Evolutionary conservation across 2,888 invertebrate genomes (phyloP).

Genomic region (Prenolepis imparis): DNA sequence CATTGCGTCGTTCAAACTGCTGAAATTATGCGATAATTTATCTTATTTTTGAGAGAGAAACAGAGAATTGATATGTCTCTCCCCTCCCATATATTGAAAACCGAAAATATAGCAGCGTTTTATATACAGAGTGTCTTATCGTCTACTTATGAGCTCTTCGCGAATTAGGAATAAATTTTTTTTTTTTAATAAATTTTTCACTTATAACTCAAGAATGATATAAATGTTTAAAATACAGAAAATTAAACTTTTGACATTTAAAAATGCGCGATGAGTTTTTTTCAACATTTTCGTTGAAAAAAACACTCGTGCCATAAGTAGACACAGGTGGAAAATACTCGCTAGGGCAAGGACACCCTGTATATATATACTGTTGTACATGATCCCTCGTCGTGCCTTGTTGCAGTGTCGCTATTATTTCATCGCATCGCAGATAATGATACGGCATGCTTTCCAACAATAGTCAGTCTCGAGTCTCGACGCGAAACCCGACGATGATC

Average conservation of each 20-base stretch:
- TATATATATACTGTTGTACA: neutral
- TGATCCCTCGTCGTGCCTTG: conserved; percentile 19
- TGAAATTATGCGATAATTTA: conserved; percentile 36
- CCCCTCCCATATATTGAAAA: conserved; percentile 6
- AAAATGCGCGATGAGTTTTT: neutral
- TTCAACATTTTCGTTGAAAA: neutral
- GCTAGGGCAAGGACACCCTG: neutral
- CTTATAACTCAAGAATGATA: neutral
- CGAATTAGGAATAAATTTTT: neutral
- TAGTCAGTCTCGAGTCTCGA: neutral
- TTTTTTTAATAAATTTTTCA: neutral
- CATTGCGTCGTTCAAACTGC: neutral
- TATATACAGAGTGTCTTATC: conserved; percentile 1
- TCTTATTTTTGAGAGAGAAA: conserved; percentile 25
- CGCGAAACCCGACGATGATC: conserved; percentile 12
- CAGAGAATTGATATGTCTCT: neutral
- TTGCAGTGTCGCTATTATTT: conserved; percentile 37
- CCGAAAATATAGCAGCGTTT: neutral
- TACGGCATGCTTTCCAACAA: conserved; percentile 34
- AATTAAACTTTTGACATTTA: neutral
- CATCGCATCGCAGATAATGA: conserved; percentile 22
- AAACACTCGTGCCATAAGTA: neutral
- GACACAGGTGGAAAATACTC: neutral
- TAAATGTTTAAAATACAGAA: neutral
- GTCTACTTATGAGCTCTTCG: neutral